These are phyloP conservation scores for Platysternon megacephalum DNA, from an alignment of 2,113 vertebrate genomes.

Conservation along the genomic window DNA sequence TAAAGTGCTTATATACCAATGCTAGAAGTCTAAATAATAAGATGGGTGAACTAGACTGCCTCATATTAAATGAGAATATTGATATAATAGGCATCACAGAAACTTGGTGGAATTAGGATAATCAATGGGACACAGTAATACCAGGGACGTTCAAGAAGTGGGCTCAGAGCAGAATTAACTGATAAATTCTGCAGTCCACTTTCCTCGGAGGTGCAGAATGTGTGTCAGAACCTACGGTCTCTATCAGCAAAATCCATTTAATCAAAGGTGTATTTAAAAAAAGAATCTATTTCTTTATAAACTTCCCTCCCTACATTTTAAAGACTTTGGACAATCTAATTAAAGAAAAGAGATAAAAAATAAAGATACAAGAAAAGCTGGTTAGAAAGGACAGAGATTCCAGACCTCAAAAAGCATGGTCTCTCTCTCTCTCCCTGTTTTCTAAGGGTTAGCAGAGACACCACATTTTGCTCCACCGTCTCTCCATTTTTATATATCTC, in stretches of 20 bases:
- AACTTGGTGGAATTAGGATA: too few species aligned
- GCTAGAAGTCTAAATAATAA: too few species aligned
- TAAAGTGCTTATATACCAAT: too few species aligned
- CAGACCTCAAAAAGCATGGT: neutral
- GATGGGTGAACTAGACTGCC: too few species aligned
- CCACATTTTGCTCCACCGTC: too few species aligned
- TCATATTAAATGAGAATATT: too few species aligned
- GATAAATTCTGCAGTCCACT: neutral
- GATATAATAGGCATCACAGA: too few species aligned
- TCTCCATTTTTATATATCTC: neutral
- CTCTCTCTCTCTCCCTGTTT: neutral
- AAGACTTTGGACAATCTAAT: conserved; percentile 7
- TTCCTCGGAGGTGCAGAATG: neutral
- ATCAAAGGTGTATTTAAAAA: neutral
- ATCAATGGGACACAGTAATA: too few species aligned
- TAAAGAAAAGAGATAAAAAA: neutral
- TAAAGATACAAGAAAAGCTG: neutral
- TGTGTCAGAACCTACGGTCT: neutral
- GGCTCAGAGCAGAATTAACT: neutral
- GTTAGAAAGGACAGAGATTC: neutral
- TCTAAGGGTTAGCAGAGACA: neutral
- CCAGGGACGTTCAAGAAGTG: neutral
- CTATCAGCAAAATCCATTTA: neutral
- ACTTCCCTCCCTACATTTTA: neutral
- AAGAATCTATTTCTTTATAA: neutral